These are phyloP conservation scores for Cirrhinus mrigala DNA, from an alignment of 2,797 vertebrate genomes.

Conservation along the genomic window DNA sequence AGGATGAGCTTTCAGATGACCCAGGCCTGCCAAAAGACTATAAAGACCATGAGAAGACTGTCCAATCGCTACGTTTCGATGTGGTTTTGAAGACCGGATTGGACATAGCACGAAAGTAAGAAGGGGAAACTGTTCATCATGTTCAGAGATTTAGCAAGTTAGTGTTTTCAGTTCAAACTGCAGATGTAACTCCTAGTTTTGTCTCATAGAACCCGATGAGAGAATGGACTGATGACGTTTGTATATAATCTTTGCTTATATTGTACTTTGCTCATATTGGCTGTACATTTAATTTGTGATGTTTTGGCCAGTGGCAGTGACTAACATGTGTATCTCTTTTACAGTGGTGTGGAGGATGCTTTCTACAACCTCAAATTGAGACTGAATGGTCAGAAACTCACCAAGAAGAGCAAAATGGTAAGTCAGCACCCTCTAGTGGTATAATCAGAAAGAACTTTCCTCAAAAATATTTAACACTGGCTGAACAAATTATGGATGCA, in stretches of 20 bases:
- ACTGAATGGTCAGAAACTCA: conserved; percentile 91
- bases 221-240: neutral
- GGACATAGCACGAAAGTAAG: conserved; percentile 92
- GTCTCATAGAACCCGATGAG: neutral
- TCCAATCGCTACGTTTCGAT: conserved; percentile 90
- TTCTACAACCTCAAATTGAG: conserved; percentile 91
- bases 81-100: conserved; percentile 89
- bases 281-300: neutral
- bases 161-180: neutral
- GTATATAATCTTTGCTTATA: neutral
- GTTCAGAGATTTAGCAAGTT: neutral
- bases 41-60: conserved; percentile 89
- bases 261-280: neutral
- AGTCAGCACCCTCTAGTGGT: conserved; percentile 60
- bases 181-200: neutral
- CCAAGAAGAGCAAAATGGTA: conserved; percentile 97
- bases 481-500: neutral
- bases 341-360: conserved; percentile 93
- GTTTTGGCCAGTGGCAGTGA: neutral
- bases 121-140: conserved; percentile 48
- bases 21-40: conserved; percentile 82
- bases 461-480: neutral
- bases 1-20: conserved; percentile 81
- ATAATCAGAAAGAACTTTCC: neutral
- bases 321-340: conserved; percentile 32